Percentiles rank a stretch among this genome's conserved stretches.
Evolutionary conservation across 2,797 vertebrate species (phyloP).

Genomic region (Lophotriccus pileatus): DNA sequence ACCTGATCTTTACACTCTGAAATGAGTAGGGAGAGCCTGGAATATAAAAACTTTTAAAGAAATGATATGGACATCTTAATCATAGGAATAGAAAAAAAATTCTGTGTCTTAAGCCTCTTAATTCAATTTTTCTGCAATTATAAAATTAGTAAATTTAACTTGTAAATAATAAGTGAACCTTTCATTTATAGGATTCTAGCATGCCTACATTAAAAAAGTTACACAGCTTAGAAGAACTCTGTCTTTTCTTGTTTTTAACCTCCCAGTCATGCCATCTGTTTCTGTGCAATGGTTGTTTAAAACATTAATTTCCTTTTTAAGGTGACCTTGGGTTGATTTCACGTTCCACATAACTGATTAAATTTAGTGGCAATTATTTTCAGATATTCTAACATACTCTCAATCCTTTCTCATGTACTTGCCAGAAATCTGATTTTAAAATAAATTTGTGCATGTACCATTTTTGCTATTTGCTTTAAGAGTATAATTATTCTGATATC

Average conservation of each 20-base stretch:
- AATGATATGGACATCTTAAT: background rate
- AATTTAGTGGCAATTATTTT: conserved; percentile 43
- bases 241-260: conserved; percentile 6
- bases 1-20: background rate
- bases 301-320: background rate
- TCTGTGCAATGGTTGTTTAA: background rate
- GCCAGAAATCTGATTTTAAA: conserved; percentile 33
- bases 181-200: background rate
- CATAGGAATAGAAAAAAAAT: background rate
- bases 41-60: background rate
- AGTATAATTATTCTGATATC: background rate
- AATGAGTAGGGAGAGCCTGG: background rate
- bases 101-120: background rate
- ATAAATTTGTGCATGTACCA: background rate
- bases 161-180: background rate
- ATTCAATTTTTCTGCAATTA: background rate
- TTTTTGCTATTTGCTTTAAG: background rate
- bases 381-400: conserved; percentile 5
- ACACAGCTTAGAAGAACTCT: background rate
- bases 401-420: background rate
- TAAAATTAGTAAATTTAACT: background rate
- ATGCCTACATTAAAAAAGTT: background rate
- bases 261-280: background rate
- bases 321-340: conserved; percentile 15
- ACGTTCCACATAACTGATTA: conserved; percentile 25